phyloP scores from a whole-genome alignment of 1,140 invertebrate genomes.

The Halyomorpha halys region DNA sequence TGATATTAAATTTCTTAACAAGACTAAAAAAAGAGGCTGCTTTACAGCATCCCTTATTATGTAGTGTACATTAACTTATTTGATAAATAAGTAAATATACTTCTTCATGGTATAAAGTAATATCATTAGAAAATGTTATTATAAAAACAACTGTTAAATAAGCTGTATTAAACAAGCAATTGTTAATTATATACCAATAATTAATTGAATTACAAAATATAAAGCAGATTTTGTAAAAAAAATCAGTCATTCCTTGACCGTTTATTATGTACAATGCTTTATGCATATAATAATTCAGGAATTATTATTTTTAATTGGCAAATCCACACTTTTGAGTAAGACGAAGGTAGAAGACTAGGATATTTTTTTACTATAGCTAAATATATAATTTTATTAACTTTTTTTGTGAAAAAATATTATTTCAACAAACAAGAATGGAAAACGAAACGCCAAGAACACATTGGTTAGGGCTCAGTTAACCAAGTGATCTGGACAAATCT shows the following conservation, averaged over 20 bases:
- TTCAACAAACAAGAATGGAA: neutral
- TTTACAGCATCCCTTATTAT: too few relatives aligned
- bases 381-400: conserved; percentile 10
- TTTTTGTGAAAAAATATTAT: conserved; percentile 14
- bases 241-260: conserved; percentile 13
- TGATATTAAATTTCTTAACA: neutral
- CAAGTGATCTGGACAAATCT: neutral
- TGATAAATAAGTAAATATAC: neutral
- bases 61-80: neutral
- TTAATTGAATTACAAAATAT: conserved; percentile 8
- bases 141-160: neutral
- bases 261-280: conserved; percentile 2
- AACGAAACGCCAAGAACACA: conserved; percentile 1
- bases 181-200: neutral
- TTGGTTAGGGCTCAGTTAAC: conserved; percentile 20
- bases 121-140: neutral
- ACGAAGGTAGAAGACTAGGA: conserved; percentile 10
- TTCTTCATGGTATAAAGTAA: neutral
- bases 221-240: conserved; percentile 18
- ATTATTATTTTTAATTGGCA: conserved; percentile 5
- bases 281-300: neutral
- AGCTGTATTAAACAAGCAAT: conserved; percentile 6
- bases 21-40: too few relatives aligned
- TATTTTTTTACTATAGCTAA: conserved; percentile 3
- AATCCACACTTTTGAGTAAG: neutral